Evolutionary conservation across 2,797 vertebrate species (phyloP).

Genomic region (Crenuchus spilurus): DNA sequence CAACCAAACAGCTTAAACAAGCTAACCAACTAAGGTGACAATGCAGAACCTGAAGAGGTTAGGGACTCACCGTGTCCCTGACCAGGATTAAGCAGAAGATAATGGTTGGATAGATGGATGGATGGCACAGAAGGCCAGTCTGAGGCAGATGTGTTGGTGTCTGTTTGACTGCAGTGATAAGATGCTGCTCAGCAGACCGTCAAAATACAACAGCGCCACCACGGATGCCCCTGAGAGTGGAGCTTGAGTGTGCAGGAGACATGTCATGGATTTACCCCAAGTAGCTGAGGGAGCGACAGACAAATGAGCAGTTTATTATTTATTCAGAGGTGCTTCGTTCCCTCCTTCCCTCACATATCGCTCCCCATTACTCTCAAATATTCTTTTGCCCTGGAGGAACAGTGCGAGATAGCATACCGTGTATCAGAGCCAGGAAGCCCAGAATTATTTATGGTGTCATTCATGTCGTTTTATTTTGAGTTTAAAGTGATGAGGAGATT

Average conservation of each 20-base stretch:
- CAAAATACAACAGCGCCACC: conserved; percentile 5
- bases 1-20: too few species aligned
- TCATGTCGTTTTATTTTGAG: conserved; percentile 3
- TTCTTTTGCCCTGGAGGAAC: neutral
- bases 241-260: conserved; percentile 17
- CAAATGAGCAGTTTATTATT: conserved; percentile 46
- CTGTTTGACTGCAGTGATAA: neutral
- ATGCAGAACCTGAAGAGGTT: too few species aligned
- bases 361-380: conserved; percentile 7
- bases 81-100: too few species aligned
- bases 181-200: neutral
- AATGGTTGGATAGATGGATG: too few species aligned
- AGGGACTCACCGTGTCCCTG: too few species aligned
- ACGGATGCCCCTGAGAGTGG: conserved; percentile 10
- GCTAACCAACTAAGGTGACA: too few species aligned
- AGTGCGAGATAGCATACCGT: neutral
- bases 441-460: conserved; percentile 28
- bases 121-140: neutral
- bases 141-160: neutral
- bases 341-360: conserved; percentile 8
- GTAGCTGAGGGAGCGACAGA: conserved; percentile 15
- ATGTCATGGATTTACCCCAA: conserved; percentile 43
- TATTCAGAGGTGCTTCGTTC: conserved; percentile 18
- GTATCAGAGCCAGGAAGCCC: conserved; percentile 9
- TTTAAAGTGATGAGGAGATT: neutral